Evolutionary conservation across 2,888 invertebrate species (phyloP), one percentile per base, ranked within the genome.

Genomic region (Oscheius myriophilus): DNA sequence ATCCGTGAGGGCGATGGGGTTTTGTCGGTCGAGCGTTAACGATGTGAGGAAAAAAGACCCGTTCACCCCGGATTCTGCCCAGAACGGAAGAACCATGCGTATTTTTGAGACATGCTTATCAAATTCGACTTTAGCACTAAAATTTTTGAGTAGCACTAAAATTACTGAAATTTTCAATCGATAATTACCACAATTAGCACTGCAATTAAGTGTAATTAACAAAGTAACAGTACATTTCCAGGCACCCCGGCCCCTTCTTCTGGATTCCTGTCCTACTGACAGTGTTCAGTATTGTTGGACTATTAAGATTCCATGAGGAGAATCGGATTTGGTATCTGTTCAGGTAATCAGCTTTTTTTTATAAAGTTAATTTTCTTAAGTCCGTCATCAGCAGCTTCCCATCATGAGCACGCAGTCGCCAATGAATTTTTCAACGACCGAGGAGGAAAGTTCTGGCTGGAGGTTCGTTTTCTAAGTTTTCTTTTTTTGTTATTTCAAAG

Each of bases 391-490:
- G 82, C 82, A 3, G 74, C 72, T 42, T 82, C 82, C 1, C 82
- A 82, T 57, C 76, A 73, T 51, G 82, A 82, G 58, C 80, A 82
- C 62, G 76, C 76, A 16, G 73, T 82, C 0, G 82, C 80, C 57
- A 79, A 78, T 62, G 80, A 82, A 64, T 82, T 82, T 61, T 82
- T 80, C 70, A 72, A 80, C 49, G 82, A 82, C 67, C 68, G 78
- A 57, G 82, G 82, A 11, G 82, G 82, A 0, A 82, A 80, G 49
- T 82, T 82, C 67, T 82, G 82, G 82, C 66, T 81, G 11, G 82
- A 82, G 75, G 82, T 80, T 21, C 21, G 63, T n/a, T 39, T 33
- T 33, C 25, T 7, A 16, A n/a, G 11, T 26, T 6, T 12, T 4
- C 21, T 42, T 41, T 16, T 11, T 23, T 23, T 11, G 23, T 21